Evolutionary conservation across 2,888 invertebrate species (phyloP).

Genomic region (Trachelus troglodyta): DNA sequence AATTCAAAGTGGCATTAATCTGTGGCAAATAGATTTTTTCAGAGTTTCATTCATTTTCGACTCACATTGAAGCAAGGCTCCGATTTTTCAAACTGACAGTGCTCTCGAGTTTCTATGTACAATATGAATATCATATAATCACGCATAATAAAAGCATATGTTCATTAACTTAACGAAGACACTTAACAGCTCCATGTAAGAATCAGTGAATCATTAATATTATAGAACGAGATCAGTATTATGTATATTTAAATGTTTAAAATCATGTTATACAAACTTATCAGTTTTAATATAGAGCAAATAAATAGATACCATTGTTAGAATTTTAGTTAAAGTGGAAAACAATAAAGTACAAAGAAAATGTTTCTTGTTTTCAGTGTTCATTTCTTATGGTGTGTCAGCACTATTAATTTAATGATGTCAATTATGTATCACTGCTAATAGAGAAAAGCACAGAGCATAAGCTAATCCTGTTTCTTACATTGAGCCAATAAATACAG

Average conservation of each 20-base stretch:
- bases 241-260: not conserved
- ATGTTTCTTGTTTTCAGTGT: not conserved
- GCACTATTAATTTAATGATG: not conserved
- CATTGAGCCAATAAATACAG: not conserved
- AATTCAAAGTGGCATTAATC: not conserved
- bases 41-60: not conserved
- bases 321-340: not conserved
- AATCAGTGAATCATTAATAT: not conserved
- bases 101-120: not conserved
- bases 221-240: not conserved
- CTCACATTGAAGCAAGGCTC: not conserved
- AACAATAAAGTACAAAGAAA: not conserved
- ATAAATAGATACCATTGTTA: not conserved
- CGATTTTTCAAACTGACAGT: not conserved
- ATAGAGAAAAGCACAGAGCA: not conserved
- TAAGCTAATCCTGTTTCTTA: slow-evolving; percentile 7
- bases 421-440: not conserved
- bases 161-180: slow-evolving; percentile 5
- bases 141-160: slow-evolving; percentile 1
- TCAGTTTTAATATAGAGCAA: not conserved
- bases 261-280: not conserved
- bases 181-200: slow-evolving; percentile 8
- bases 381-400: not conserved
- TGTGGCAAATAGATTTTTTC: not conserved
- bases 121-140: slow-evolving; percentile 1